Evolutionary conservation across 2,797 vertebrate genomes (phyloP).

Genomic region (Pipistrellus pygmaeus): DNA sequence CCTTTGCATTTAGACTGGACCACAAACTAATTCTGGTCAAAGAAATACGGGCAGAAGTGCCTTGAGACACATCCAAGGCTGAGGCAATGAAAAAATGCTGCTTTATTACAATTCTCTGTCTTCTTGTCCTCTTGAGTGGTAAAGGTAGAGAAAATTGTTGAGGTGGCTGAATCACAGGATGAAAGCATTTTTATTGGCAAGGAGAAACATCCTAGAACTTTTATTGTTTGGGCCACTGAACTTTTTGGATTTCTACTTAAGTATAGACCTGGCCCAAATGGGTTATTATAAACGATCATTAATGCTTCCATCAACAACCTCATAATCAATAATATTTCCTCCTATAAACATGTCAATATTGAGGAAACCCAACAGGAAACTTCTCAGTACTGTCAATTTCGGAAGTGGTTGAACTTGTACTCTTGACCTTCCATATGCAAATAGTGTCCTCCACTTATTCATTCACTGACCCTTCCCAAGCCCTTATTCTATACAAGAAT

Average conservation of each 20-base stretch:
- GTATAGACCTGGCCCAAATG: not conserved
- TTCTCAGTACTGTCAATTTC: not conserved
- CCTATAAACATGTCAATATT: not conserved
- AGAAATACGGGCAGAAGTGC: not conserved
- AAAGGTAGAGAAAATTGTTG: not conserved
- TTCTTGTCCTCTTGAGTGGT: not conserved
- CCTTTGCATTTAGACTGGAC: not conserved
- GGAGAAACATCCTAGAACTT: not conserved
- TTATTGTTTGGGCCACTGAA: not conserved
- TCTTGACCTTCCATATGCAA: not conserved
- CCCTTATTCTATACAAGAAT: not conserved
- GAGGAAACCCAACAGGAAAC: not conserved
- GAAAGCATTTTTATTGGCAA: not conserved
- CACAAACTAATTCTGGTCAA: not conserved
- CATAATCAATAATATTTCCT: not conserved
- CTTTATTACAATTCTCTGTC: not conserved
- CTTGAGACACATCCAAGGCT: not conserved
- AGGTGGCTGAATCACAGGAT: not conserved
- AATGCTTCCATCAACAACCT: not conserved
- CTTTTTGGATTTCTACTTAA: not conserved
- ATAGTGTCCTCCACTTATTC: not conserved
- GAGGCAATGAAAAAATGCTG: not conserved
- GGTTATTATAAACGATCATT: not conserved
- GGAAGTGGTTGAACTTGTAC: not conserved
- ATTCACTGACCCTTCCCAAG: constrained; percentile 2